Percentiles rank a stretch among this genome's conserved stretches.
These are phyloP conservation scores for Adela reaumurella DNA, from an alignment of 2,888 invertebrate species.

Conservation along the genomic window DNA sequence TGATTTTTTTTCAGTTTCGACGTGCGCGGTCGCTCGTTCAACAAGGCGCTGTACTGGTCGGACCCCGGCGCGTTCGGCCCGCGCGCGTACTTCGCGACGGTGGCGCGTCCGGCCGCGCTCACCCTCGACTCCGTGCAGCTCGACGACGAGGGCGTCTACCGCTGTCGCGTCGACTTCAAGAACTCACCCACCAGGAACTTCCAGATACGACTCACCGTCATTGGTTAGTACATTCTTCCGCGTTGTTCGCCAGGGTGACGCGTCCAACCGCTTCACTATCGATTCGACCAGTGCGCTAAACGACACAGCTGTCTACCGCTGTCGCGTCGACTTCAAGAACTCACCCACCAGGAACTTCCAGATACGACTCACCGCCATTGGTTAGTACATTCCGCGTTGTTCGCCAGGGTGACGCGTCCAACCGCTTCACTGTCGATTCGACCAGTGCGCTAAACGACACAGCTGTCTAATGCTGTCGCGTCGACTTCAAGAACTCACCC, in stretches of 20 bases:
- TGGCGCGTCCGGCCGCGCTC: conserved; percentile 75
- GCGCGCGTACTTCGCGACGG: conserved; percentile 79
- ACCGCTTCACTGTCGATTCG: conserved; percentile 80
- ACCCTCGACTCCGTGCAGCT: conserved; percentile 80
- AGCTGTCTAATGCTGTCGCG: conserved; percentile 82
- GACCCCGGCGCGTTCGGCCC: conserved; percentile 80
- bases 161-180: conserved; percentile 87
- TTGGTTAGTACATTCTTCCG: conserved; percentile 66
- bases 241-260: conserved; percentile 78
- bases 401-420: conserved; percentile 75
- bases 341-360: conserved; percentile 86
- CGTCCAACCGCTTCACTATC: conserved; percentile 78
- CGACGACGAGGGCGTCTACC: conserved; percentile 82
- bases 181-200: conserved; percentile 86
- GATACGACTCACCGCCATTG: conserved; percentile 85
- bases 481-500: conserved; percentile 86
- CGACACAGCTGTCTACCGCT: conserved; percentile 83
- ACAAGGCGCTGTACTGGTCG: conserved; percentile 80
- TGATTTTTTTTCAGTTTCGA: conserved; percentile 66
- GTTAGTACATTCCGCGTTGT: conserved; percentile 72
- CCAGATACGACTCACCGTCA: conserved; percentile 84
- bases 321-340: conserved; percentile 86
- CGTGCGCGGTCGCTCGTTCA: conserved; percentile 76
- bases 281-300: conserved; percentile 81
- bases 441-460: conserved; percentile 83